These are phyloP conservation scores for Ammodytes dubius DNA, from an alignment of 2,113 vertebrate genomes.

Conservation along the genomic window DNA sequence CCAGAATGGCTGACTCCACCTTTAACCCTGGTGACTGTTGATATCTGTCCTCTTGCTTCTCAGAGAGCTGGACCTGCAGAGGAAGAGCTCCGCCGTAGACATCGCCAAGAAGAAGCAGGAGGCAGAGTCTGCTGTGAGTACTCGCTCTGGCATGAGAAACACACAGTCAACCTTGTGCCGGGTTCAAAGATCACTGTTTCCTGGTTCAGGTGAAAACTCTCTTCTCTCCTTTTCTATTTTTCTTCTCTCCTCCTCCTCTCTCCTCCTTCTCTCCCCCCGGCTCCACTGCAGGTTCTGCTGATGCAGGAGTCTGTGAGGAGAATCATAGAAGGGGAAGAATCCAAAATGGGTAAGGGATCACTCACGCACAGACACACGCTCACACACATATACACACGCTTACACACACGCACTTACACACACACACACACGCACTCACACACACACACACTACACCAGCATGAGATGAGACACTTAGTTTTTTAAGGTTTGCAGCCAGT, in stretches of 20 bases:
- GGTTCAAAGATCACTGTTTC: conserved; percentile 60
- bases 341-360: conserved; percentile 91
- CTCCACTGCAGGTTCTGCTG: conserved; percentile 88
- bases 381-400: conserved; percentile 24
- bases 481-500: conserved; percentile 38
- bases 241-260: not conserved
- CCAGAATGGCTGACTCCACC: conserved; percentile 15
- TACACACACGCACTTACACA: not conserved
- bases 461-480: conserved; percentile 38
- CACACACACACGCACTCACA: conserved; percentile 2
- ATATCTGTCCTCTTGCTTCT: conserved; percentile 51
- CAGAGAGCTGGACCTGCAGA: conserved; percentile 95
- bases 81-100: conserved; percentile 91
- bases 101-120: conserved; percentile 95
- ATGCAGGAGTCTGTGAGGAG: conserved; percentile 98
- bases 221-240: conserved; percentile 40
- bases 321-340: conserved; percentile 95
- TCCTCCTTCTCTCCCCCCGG: conserved; percentile 34
- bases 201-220: conserved; percentile 41
- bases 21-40: conserved; percentile 61
- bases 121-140: conserved; percentile 94
- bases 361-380: conserved; percentile 27
- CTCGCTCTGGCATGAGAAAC: conserved; percentile 25
- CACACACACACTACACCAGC: conserved; percentile 15
- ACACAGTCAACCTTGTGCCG: conserved; percentile 20